phyloP scores from a whole-genome alignment of 2,113 vertebrate species.

The Coreoperca whiteheadi region DNA sequence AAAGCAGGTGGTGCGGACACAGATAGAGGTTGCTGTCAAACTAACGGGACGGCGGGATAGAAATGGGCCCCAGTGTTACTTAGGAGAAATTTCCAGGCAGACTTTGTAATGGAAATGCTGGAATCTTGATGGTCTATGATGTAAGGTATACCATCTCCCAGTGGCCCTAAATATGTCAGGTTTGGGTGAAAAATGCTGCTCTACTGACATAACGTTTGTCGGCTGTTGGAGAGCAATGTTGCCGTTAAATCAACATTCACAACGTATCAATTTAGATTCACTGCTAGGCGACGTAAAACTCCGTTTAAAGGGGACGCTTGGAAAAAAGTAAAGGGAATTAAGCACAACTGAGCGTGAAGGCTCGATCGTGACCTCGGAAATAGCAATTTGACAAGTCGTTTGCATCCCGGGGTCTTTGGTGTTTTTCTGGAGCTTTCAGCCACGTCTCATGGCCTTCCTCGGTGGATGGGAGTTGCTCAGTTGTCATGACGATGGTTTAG shows the following conservation, averaged over 20 bases:
- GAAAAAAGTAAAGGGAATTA: background rate
- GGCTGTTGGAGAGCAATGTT: background rate
- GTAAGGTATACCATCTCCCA: background rate
- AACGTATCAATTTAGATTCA: background rate
- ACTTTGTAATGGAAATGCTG: background rate
- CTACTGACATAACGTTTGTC: background rate
- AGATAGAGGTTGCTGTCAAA: background rate
- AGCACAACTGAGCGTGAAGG: background rate
- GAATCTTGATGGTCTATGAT: background rate
- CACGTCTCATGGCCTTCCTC: background rate
- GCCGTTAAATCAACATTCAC: background rate
- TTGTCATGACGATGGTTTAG: background rate
- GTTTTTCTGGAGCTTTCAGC: background rate
- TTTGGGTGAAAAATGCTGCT: background rate
- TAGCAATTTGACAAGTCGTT: background rate
- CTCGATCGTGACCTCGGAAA: background rate
- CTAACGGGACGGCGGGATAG: slow-evolving; percentile 19
- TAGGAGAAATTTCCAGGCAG: background rate
- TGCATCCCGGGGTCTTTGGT: background rate
- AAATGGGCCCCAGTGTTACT: slow-evolving; percentile 25
- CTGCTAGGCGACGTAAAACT: no score
- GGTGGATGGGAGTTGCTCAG: no score
- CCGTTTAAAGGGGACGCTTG: background rate
- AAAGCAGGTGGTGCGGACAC: background rate
- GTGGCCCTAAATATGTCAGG: background rate